Evolutionary conservation across 2,113 vertebrate genomes (phyloP), one percentile per base, ranked within the genome.

Genomic region (Syngnathus scovelli): DNA sequence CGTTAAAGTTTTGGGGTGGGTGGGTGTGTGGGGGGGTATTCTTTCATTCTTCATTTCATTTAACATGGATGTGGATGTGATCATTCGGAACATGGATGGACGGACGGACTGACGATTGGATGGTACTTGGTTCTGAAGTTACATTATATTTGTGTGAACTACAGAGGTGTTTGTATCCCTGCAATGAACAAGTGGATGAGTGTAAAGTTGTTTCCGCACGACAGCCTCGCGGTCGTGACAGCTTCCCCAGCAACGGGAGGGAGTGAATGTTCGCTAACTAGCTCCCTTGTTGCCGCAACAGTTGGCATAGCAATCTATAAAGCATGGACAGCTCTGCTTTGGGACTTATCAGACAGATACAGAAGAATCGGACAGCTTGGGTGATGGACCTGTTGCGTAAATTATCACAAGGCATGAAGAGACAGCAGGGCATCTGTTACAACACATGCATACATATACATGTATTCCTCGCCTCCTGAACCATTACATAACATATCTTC

Each of bases 271-370:
- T 76, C 64, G 6, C 84, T 89, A 89, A 89, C 85, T 87, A 87
- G 85, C 77, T 87, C 85, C 87, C 87, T 79, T 64, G 87, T 69
- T 41, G 67, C 70, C 23, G 43, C 76, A 83, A 84, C 81, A 83
- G 85, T 86, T 86, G 79, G 73, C 64, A 56, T 65, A 67, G 78
- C 70, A 68, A 85, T 87, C 79, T 84, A 83, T 87, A 85, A 83
- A 79, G 75, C 82, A 77, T 69, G 61, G 43, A 75, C 68, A 55
- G 69, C 66, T 56, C 61, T 71, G 81, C 69, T 75, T 1, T 63
- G 82, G 78, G 83, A 83, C 68, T 86, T 69, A 76, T 77, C 70
- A 74, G 63, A 76, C 48, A 70, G 78, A 55, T 74, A 65, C 66
- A 61, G 72, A 79, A 79, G 83, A 88, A 79, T 88, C 80, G 71